Evolutionary conservation across 2,113 vertebrate species (phyloP).

Genomic region (Podilymbus podiceps): DNA sequence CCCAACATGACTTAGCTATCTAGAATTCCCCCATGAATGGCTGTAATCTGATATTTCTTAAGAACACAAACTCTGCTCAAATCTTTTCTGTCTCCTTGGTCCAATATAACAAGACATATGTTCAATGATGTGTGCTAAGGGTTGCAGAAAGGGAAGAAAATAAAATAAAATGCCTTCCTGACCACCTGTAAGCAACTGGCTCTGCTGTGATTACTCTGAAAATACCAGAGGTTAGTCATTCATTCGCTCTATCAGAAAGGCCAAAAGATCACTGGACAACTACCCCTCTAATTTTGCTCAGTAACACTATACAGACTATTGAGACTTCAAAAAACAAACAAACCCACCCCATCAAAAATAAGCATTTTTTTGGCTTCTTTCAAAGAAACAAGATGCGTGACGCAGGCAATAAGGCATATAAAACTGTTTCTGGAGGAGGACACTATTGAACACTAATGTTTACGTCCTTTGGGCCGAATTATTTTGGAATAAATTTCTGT

Average conservation of each 20-base stretch:
- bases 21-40: background rate
- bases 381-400: background rate
- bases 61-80: constrained; percentile 8
- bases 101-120: constrained; percentile 3
- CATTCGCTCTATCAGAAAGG: background rate
- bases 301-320: background rate
- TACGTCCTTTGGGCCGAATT: constrained; percentile 6
- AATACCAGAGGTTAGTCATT: background rate
- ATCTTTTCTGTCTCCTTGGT: constrained; percentile 10
- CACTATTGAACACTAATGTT: constrained; percentile 26
- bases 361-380: background rate
- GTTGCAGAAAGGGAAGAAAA: constrained; percentile 8
- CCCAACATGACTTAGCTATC: background rate
- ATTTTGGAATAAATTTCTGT: constrained; percentile 47
- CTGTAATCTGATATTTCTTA: background rate
- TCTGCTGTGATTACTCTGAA: background rate
- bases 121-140: background rate
- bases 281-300: background rate
- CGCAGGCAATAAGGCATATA: background rate
- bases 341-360: background rate
- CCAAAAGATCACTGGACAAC: background rate
- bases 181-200: background rate
- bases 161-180: constrained; percentile 13
- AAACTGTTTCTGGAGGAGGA: constrained; percentile 18
- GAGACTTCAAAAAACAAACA: background rate